Conservation (phyloP, 2,888 invertebrate species). For the Cremastobaeus sp. region DNA sequence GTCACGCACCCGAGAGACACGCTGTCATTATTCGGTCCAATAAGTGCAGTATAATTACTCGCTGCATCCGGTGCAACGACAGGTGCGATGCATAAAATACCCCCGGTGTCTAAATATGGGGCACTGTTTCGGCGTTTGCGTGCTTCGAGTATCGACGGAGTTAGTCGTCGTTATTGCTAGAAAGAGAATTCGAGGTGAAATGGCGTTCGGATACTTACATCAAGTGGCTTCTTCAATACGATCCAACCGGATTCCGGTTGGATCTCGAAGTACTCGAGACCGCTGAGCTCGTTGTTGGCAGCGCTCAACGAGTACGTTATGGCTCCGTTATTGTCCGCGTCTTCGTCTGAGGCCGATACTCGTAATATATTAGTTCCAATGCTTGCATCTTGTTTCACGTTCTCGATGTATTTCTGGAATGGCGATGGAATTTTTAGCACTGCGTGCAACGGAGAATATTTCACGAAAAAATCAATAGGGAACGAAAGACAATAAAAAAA, state of each 20-base stretch:
- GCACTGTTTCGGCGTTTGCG: slow-evolving; percentile 34
- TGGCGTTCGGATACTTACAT: slow-evolving; percentile 87
- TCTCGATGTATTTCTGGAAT: slow-evolving; percentile 94
- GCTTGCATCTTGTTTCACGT: slow-evolving; percentile 97
- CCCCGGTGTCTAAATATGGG: slow-evolving; percentile 7
- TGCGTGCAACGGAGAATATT: too few relatives aligned
- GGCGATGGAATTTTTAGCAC: not conserved
- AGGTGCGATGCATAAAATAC: slow-evolving; percentile 24
- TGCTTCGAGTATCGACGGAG: slow-evolving; percentile 63
- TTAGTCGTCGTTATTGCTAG: slow-evolving; percentile 53
- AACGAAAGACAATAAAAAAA: too few relatives aligned
- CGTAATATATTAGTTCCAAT: slow-evolving; percentile 95
- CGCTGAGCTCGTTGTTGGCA: slow-evolving; percentile 90
- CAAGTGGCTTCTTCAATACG: slow-evolving; percentile 94
- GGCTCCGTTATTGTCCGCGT: slow-evolving; percentile 97
- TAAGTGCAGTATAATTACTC: slow-evolving; percentile 23
- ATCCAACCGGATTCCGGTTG: slow-evolving; percentile 99
- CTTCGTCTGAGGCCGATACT: slow-evolving; percentile 97
- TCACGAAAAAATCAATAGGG: too few relatives aligned
- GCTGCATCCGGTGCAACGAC: slow-evolving; percentile 36
- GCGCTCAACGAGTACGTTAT: slow-evolving; percentile 95
- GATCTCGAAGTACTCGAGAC: slow-evolving; percentile 95
- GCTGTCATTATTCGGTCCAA: slow-evolving; percentile 23
- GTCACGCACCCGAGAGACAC: slow-evolving; percentile 29
- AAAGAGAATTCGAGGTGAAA: slow-evolving; percentile 47